phyloP scores from a whole-genome alignment of 2,113 vertebrate species.

The Buteo buteo region DNA sequence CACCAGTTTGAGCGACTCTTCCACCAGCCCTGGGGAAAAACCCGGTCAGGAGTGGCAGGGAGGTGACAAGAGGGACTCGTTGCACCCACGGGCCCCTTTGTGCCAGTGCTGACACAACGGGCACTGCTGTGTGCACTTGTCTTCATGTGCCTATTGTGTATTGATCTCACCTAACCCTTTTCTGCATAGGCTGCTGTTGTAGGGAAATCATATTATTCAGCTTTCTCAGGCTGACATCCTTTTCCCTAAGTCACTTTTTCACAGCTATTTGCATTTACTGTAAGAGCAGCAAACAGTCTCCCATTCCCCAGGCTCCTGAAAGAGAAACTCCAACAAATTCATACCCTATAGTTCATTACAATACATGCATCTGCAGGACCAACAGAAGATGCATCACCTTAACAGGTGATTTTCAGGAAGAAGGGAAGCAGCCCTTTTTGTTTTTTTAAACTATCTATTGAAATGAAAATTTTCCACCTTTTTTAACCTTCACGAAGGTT shows the following conservation, averaged over 20 bases:
- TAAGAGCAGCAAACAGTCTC: background rate
- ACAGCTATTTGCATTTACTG: background rate
- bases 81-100: background rate
- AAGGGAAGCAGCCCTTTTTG: background rate
- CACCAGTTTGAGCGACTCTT: background rate
- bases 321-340: background rate
- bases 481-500: background rate
- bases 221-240: background rate
- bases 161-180: background rate
- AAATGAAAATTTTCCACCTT: background rate
- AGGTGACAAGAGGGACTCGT: background rate
- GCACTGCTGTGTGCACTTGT: background rate
- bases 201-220: background rate
- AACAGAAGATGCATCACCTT: background rate
- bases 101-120: background rate
- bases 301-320: background rate
- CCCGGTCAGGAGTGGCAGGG: background rate
- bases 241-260: background rate
- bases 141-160: background rate
- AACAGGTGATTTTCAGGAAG: background rate
- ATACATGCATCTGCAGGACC: background rate
- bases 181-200: background rate
- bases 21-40: background rate
- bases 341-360: background rate
- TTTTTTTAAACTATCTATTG: background rate